Conservation (phyloP, 2,797 vertebrate species). For the Lacerta viridis region DNA sequence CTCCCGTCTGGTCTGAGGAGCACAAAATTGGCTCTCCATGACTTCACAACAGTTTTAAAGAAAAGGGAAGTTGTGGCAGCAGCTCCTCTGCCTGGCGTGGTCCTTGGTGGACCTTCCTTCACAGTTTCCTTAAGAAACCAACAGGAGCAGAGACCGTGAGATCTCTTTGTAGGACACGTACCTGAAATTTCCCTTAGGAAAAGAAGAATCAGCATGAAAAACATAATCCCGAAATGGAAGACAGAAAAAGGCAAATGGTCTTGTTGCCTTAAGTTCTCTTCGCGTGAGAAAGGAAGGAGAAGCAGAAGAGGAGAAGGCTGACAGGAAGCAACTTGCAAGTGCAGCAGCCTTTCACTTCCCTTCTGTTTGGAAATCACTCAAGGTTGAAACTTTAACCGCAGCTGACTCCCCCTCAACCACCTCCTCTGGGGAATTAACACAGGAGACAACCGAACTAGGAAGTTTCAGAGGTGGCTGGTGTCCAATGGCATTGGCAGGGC, state of each 20-base stretch:
- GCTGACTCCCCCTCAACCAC: background rate
- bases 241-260: background rate
- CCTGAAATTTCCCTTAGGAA: background rate
- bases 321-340: background rate
- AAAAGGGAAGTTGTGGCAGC: too few relatives aligned
- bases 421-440: too few relatives aligned
- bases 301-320: background rate
- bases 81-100: too few relatives aligned
- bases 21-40: background rate
- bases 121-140: background rate
- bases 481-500: too few relatives aligned
- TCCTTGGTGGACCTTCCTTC: too few relatives aligned
- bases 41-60: too few relatives aligned
- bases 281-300: accelerated
- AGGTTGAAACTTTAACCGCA: background rate
- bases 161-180: background rate
- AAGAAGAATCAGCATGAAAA: background rate
- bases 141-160: background rate
- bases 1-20: background rate
- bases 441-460: too few relatives aligned
- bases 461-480: too few relatives aligned
- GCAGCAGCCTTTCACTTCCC: too few relatives aligned
- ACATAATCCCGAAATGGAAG: too few relatives aligned
- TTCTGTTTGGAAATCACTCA: too few relatives aligned
- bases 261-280: background rate